phyloP scores from a whole-genome alignment of 2,113 vertebrate species.

The Lipotes vexillifer region DNA sequence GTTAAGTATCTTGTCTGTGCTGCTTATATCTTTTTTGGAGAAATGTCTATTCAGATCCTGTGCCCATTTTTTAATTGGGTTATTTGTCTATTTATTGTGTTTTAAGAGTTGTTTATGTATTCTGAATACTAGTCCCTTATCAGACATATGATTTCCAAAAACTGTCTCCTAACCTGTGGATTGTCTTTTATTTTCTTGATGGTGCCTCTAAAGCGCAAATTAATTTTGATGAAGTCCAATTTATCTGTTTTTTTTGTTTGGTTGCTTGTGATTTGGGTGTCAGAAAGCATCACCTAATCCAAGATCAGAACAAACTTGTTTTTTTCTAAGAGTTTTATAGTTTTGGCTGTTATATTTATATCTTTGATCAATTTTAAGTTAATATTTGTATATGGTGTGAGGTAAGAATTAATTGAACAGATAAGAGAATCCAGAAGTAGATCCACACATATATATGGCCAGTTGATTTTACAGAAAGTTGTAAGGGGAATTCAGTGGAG shows the following conservation, averaged over 20 bases:
- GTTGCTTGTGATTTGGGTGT: background rate
- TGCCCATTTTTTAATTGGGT: background rate
- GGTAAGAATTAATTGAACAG: background rate
- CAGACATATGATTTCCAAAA: background rate
- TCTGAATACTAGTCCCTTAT: background rate
- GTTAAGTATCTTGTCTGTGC: background rate
- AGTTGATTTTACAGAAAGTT: background rate
- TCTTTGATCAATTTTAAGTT: background rate
- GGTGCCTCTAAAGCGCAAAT: background rate
- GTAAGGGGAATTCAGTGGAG: background rate
- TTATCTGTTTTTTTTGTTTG: background rate
- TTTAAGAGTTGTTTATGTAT: background rate
- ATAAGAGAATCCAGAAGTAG: background rate
- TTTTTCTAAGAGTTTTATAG: background rate
- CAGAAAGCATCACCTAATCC: background rate
- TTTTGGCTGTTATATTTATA: background rate
- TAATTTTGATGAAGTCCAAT: background rate
- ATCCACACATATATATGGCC: background rate
- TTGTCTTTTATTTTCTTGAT: background rate
- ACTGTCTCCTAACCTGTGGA: background rate
- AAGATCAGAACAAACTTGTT: background rate
- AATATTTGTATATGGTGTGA: background rate
- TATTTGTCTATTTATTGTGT: background rate
- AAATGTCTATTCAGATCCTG: background rate
- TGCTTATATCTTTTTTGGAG: background rate